phyloP scores from a whole-genome alignment of 92 coral and sea anemone genomes.

The Phenganax subtilis region DNA sequence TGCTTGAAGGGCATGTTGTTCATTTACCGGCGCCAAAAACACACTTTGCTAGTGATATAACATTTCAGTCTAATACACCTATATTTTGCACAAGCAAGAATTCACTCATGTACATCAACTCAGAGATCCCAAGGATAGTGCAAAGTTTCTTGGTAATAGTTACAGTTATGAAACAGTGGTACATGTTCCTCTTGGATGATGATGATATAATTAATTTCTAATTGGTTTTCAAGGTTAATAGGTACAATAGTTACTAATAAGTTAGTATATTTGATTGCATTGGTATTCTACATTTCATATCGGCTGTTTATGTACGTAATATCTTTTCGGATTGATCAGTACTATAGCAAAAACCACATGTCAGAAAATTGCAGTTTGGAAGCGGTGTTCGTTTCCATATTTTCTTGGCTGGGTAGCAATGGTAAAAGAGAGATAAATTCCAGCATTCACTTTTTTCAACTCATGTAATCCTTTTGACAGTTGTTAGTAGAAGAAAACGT shows the following conservation, averaged over 20 bases:
- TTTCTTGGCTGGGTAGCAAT: neutral
- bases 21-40: constrained; percentile 46
- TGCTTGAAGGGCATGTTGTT: constrained; percentile 34
- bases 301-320: neutral
- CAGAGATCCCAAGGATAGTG: constrained; percentile 28
- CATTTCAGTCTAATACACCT: neutral
- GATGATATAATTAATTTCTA: neutral
- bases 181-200: neutral
- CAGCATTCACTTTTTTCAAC: neutral
- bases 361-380: neutral
- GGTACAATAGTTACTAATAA: neutral
- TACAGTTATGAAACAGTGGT: neutral
- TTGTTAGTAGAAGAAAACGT: neutral
- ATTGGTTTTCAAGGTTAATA: neutral
- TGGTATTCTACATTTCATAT: neutral
- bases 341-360: neutral
- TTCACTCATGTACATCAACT: neutral
- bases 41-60: constrained; percentile 18
- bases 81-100: constrained; percentile 24
- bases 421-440: neutral
- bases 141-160: constrained; percentile 12
- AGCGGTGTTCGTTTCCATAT: neutral
- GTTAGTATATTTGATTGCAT: neutral
- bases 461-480: constrained; percentile 1
- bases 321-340: neutral